Conservation (phyloP, 1,140 invertebrate genomes). For the Eufriesea mexicana region DNA sequence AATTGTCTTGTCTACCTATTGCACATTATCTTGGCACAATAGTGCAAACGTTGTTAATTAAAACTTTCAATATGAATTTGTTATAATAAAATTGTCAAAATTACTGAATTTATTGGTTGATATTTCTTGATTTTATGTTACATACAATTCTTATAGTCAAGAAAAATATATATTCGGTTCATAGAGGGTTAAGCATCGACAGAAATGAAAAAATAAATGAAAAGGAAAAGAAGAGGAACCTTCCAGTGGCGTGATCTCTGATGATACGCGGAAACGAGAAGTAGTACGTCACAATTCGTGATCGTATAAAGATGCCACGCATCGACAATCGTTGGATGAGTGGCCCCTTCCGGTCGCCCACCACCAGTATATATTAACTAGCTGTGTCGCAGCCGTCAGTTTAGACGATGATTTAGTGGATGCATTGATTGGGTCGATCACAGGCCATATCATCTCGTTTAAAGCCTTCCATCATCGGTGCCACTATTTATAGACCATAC, state of each 20-base stretch:
- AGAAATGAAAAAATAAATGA: too few species aligned
- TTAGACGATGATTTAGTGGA: conserved; percentile 83
- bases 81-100: too few species aligned
- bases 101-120: too few species aligned
- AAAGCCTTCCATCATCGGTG: conserved; percentile 79
- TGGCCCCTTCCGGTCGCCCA: conserved; percentile 81
- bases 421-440: conserved; percentile 83
- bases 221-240: neutral
- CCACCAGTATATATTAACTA: conserved; percentile 74
- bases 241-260: neutral
- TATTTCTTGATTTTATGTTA: too few species aligned
- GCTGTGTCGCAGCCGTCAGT: conserved; percentile 78
- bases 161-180: too few species aligned
- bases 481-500: conserved; percentile 79
- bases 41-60: too few species aligned
- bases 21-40: too few species aligned
- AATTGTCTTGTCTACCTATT: too few species aligned
- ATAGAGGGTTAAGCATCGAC: too few species aligned
- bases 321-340: conserved; percentile 81
- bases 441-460: conserved; percentile 82
- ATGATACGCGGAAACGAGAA: conserved; percentile 60
- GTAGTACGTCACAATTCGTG: conserved; percentile 57
- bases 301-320: conserved; percentile 79
- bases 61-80: too few species aligned
- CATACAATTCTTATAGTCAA: too few species aligned